phyloP scores from a whole-genome alignment of 2,797 vertebrate species.

The Paratrypauchen microcephalus region DNA sequence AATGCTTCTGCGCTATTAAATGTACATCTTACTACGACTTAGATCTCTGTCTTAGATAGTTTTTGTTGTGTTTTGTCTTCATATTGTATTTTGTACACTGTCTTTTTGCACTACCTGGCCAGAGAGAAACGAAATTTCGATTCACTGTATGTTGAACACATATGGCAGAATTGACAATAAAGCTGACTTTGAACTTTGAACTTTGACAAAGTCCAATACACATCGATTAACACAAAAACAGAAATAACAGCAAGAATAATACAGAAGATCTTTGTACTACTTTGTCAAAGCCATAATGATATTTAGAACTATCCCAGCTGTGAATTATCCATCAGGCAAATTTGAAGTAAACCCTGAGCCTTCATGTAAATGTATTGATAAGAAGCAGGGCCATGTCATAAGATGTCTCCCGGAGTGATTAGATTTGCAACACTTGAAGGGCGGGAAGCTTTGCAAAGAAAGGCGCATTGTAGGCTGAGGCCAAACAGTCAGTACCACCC shows the following conservation, averaged over 20 bases:
- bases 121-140: too few species aligned
- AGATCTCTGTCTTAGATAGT: too few species aligned
- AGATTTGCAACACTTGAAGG: constrained; percentile 56
- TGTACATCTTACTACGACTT: too few species aligned
- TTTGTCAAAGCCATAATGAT: background rate
- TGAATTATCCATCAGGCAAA: background rate
- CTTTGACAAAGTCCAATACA: background rate
- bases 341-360: constrained; percentile 6
- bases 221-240: background rate
- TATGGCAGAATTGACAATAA: too few species aligned
- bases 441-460: constrained; percentile 59
- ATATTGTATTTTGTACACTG: too few species aligned
- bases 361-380: constrained; percentile 14
- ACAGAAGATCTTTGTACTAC: background rate
- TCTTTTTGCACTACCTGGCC: too few species aligned
- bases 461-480: constrained; percentile 61
- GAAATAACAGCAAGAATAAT: background rate
- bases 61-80: too few species aligned
- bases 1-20: background rate
- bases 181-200: too few species aligned
- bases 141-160: too few species aligned
- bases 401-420: constrained; percentile 48
- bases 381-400: constrained; percentile 22
- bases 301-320: background rate
- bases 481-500: constrained; percentile 59